phyloP scores from a whole-genome alignment of 2,888 invertebrate genomes.

The Empis livida region DNA sequence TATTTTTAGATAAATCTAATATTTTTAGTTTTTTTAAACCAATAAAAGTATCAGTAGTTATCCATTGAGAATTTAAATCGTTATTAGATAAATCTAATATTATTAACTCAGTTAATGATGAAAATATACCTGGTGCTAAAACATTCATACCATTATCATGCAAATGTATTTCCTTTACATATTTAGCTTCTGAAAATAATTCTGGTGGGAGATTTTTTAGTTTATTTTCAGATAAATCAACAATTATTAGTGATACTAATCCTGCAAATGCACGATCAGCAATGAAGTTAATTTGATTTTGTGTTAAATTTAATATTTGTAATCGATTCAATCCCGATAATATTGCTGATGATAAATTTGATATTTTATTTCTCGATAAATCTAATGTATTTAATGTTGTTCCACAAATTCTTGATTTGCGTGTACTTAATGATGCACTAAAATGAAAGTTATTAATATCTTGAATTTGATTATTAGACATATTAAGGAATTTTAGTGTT shows the following conservation, averaged over 20 bases:
- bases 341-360: constrained; percentile 66
- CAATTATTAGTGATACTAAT: constrained; percentile 62
- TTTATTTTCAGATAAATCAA: constrained; percentile 83
- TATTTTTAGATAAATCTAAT: constrained; percentile 73
- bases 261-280: constrained; percentile 73
- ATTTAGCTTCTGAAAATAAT: constrained; percentile 65
- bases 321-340: constrained; percentile 68
- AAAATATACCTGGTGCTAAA: constrained; percentile 71
- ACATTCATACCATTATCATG: constrained; percentile 85
- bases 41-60: constrained; percentile 71
- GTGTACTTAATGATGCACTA: constrained; percentile 40
- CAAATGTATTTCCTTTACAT: constrained; percentile 77
- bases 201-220: constrained; percentile 81
- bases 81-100: constrained; percentile 76
- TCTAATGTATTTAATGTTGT: constrained; percentile 69
- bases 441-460: constrained; percentile 80
- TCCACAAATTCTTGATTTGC: constrained; percentile 34
- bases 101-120: constrained; percentile 68
- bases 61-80: constrained; percentile 75
- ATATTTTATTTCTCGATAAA: constrained; percentile 73
- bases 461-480: constrained; percentile 76
- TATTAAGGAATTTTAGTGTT: constrained; percentile 66
- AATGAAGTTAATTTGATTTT: constrained; percentile 78
- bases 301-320: constrained; percentile 66
- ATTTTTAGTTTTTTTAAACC: constrained; percentile 80